Percentiles rank a stretch among this genome's conserved stretches.
Evolutionary conservation across 1,140 invertebrate genomes (phyloP).

Genomic region (Drosophila nebulosa): DNA sequence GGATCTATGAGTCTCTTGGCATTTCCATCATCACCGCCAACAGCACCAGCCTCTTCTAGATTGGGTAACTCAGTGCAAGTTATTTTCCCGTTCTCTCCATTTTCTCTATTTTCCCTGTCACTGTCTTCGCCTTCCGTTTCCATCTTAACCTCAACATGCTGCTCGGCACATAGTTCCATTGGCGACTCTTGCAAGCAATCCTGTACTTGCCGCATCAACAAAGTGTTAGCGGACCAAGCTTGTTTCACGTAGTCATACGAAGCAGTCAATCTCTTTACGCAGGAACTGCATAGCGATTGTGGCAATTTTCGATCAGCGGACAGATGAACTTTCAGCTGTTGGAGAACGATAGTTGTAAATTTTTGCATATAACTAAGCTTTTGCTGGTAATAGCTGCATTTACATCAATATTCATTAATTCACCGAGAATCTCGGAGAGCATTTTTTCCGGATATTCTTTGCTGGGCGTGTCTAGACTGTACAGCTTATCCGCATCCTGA

Average conservation of each 20-base stretch:
- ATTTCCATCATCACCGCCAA: slow-evolving; percentile 3
- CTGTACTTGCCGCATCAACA: slow-evolving; percentile 34
- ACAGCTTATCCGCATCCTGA: slow-evolving; percentile 52
- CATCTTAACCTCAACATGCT: slow-evolving; percentile 65
- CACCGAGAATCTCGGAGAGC: slow-evolving; percentile 52
- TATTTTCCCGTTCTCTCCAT: slow-evolving; percentile 22
- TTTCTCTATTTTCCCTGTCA: slow-evolving; percentile 32
- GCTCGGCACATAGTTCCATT: slow-evolving; percentile 64
- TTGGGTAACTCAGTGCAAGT: slow-evolving; percentile 51
- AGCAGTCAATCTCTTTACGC: slow-evolving; percentile 45
- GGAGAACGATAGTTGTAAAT: not conserved
- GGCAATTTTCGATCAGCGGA: slow-evolving; percentile 31
- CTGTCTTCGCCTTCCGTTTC: slow-evolving; percentile 57
- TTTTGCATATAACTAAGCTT: not conserved
- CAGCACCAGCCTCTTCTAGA: slow-evolving; percentile 17
- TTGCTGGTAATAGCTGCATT: not conserved
- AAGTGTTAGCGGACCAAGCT: slow-evolving; percentile 45
- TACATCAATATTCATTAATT: slow-evolving; percentile 61
- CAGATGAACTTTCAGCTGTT: slow-evolving; percentile 26
- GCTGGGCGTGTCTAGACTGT: slow-evolving; percentile 46
- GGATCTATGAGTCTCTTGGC: slow-evolving; percentile 56
- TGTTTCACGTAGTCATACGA: slow-evolving; percentile 66
- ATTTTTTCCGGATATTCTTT: slow-evolving; percentile 64
- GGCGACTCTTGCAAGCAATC: slow-evolving; percentile 58
- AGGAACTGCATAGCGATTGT: slow-evolving; percentile 50